Conservation (phyloP, 2,113 vertebrate species). For the Myanophis thanlyinensis region DNA sequence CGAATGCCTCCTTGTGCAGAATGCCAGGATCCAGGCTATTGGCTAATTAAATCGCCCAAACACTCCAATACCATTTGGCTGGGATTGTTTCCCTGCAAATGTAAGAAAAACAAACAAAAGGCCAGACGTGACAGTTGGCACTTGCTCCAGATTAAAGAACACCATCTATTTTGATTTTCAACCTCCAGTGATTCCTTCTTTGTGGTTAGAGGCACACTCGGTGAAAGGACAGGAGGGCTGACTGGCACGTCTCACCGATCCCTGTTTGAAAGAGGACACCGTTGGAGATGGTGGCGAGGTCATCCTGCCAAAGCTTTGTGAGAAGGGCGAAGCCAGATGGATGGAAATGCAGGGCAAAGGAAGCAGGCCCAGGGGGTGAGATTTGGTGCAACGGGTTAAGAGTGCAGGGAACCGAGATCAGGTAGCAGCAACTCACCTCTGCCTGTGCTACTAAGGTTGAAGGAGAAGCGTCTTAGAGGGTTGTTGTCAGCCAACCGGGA, state of each 20-base stretch:
- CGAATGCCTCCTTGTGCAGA: slow-evolving; percentile 48
- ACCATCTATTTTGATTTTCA: slow-evolving; percentile 12
- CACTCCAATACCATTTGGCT: slow-evolving; percentile 61
- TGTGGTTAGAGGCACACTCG: neutral
- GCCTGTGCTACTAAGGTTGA: no score
- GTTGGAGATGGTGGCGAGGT: neutral
- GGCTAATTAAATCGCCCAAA: slow-evolving; percentile 67
- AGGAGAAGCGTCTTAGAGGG: neutral
- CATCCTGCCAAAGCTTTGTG: neutral
- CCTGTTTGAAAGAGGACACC: neutral
- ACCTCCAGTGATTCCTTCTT: slow-evolving; percentile 9
- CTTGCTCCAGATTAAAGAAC: slow-evolving; percentile 53
- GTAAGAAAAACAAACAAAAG: slow-evolving; percentile 52
- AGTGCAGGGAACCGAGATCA: neutral
- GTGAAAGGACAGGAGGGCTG: neutral
- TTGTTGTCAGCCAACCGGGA: neutral
- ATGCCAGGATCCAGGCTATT: slow-evolving; percentile 35
- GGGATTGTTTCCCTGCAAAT: slow-evolving; percentile 39
- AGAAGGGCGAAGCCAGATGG: neutral
- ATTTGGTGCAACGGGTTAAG: neutral
- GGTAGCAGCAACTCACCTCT: neutral
- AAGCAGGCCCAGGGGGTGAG: neutral
- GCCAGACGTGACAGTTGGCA: slow-evolving; percentile 63
- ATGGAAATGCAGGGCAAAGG: neutral
- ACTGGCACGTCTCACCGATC: neutral